Conservation (phyloP, 2,888 invertebrate species). For the Drosophila tripunctata region DNA sequence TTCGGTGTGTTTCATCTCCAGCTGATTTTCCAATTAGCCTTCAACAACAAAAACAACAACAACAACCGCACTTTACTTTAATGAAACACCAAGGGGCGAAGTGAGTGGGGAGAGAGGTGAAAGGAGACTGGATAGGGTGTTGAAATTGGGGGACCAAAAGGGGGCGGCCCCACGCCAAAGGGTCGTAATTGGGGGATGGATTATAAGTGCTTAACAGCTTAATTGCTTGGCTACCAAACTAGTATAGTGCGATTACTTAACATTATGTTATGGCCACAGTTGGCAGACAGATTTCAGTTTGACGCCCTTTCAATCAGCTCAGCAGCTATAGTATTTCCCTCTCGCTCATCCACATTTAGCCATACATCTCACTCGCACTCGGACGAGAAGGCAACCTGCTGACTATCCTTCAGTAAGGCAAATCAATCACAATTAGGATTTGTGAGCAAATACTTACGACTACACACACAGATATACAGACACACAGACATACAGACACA, state of each 20-base stretch:
- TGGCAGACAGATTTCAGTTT: slow-evolving; percentile 16
- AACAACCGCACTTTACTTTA: slow-evolving; percentile 32
- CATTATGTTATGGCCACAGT: slow-evolving; percentile 22
- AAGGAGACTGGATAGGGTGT: neutral
- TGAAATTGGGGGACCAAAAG: neutral
- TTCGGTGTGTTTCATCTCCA: slow-evolving; percentile 22
- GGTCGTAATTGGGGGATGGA: slow-evolving; percentile 31
- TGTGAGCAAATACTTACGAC: slow-evolving; percentile 26
- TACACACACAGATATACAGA: slow-evolving; percentile 6
- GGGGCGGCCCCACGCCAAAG: too few species aligned
- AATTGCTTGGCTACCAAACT: slow-evolving; percentile 24
- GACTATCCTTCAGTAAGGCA: neutral
- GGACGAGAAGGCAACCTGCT: neutral
- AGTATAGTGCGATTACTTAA: slow-evolving; percentile 28
- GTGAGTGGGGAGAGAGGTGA: neutral
- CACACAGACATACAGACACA: neutral
- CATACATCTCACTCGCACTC: too few species aligned
- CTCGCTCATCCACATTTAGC: too few species aligned
- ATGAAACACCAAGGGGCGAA: too few species aligned
- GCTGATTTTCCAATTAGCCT: slow-evolving; percentile 39
- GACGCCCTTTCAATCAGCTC: slow-evolving; percentile 12
- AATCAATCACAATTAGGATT: slow-evolving; percentile 51
- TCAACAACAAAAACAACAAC: neutral
- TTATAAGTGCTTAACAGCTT: slow-evolving; percentile 27
- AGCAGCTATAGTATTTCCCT: neutral